A percentile compares a stretch with the other conserved stretches of the same genome.
These are phyloP conservation scores for Lomographa bimaculata DNA, from an alignment of 2,888 invertebrate genomes.

Conservation along the genomic window DNA sequence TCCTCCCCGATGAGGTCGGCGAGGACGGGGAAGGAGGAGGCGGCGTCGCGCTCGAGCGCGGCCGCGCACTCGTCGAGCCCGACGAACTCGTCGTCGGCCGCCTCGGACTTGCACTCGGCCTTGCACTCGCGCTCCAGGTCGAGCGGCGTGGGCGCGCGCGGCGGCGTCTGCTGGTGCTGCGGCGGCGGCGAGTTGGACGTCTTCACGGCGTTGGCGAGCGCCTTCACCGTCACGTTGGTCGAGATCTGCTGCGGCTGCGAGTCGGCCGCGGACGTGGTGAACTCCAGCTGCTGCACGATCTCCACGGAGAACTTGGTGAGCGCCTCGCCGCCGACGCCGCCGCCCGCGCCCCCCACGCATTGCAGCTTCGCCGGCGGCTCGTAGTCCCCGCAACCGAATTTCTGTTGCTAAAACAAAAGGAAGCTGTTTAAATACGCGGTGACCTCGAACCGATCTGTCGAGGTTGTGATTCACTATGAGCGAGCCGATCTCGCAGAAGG, in stretches of 20 bases:
- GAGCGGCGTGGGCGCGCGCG: slow-evolving; percentile 90
- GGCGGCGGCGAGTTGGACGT: slow-evolving; percentile 71
- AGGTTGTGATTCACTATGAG: slow-evolving; percentile 7
- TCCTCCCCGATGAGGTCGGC: slow-evolving; percentile 93
- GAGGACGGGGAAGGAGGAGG: slow-evolving; percentile 89
- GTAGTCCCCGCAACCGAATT: slow-evolving; percentile 88
- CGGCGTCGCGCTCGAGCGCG: slow-evolving; percentile 92
- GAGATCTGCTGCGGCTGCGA: slow-evolving; percentile 95
- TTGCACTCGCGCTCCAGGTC: slow-evolving; percentile 91
- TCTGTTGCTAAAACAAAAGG: slow-evolving; percentile 89
- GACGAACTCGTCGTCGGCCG: slow-evolving; percentile 93
- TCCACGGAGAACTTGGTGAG: slow-evolving; percentile 93
- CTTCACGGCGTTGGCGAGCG: slow-evolving; percentile 77
- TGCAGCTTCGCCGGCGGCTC: slow-evolving; percentile 91
- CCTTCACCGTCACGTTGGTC: slow-evolving; percentile 95
- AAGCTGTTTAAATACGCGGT: slow-evolving; percentile 10
- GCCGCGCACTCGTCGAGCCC: slow-evolving; percentile 93
- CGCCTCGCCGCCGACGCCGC: slow-evolving; percentile 76
- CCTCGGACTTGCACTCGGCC: slow-evolving; percentile 91
- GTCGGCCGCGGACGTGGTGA: slow-evolving; percentile 93
- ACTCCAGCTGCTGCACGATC: slow-evolving; percentile 95
- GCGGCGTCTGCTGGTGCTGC: slow-evolving; percentile 67
- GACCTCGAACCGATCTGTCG: slow-evolving; percentile 3
- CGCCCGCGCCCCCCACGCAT: slow-evolving; percentile 72
- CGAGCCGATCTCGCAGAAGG: slow-evolving; percentile 1